phyloP scores from a whole-genome alignment of 2,113 vertebrate species.

The Tragelaphus buxtoni region DNA sequence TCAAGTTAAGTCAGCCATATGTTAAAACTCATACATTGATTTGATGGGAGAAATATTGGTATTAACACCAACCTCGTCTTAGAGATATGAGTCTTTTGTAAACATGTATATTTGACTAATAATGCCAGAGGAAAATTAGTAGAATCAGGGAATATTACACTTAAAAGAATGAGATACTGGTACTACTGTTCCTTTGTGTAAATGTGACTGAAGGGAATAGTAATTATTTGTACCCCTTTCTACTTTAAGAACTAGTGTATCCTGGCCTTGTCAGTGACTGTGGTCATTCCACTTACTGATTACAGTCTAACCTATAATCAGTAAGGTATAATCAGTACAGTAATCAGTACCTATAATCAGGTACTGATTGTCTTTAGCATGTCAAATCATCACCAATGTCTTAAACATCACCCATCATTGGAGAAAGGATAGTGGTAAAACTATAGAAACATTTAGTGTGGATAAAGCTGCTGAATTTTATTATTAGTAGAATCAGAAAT shows the following conservation, averaged over 20 bases:
- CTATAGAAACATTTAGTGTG: neutral
- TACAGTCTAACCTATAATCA: neutral
- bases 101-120: conserved; percentile 15
- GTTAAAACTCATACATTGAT: neutral
- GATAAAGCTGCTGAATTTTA: neutral
- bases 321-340: no score
- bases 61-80: neutral
- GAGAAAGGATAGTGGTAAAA: neutral
- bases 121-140: neutral
- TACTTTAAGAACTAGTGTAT: conserved; percentile 15
- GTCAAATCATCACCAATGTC: neutral
- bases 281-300: neutral
- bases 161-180: neutral
- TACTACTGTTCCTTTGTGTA: neutral
- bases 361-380: conserved; percentile 1
- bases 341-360: no score
- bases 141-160: neutral
- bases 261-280: conserved; percentile 16
- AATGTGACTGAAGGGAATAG: neutral
- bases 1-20: conserved; percentile 20
- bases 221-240: conserved; percentile 37
- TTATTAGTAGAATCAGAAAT: conserved; percentile 18
- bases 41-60: neutral
- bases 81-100: neutral
- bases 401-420: neutral